phyloP scores from a whole-genome alignment of 2,797 vertebrate species.

The Platyrinchus mystaceus region DNA sequence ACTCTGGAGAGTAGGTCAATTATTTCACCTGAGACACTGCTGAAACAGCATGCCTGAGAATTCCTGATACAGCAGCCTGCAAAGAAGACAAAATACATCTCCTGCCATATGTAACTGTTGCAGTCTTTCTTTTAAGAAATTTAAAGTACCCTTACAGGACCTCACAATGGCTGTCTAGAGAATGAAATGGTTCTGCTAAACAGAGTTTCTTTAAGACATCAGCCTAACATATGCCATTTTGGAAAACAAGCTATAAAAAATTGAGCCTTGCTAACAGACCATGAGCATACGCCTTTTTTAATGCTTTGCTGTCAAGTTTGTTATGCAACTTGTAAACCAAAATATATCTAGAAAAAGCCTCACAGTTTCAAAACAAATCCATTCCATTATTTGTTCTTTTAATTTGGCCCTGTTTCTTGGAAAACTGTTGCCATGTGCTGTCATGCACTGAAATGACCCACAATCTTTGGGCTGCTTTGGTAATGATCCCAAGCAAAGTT shows the following conservation, averaged over 20 bases:
- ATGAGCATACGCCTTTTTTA: neutral
- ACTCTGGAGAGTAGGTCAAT: neutral
- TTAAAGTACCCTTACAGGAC: neutral
- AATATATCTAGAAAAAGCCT: accelerated
- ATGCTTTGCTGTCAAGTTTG: neutral
- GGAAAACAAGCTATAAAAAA: neutral
- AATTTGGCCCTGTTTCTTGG: neutral
- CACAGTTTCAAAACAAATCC: neutral
- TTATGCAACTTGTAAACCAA: neutral
- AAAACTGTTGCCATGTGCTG: neutral
- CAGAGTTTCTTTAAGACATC: neutral
- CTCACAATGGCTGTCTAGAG: neutral
- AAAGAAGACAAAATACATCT: neutral
- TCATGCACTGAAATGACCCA: neutral
- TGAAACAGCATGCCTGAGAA: neutral
- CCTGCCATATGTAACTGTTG: neutral
- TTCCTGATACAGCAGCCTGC: neutral
- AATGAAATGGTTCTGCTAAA: neutral
- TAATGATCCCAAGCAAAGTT: neutral
- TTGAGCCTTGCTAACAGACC: neutral
- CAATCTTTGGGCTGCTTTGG: neutral
- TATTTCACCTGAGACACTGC: neutral
- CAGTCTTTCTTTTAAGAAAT: neutral
- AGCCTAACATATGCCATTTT: neutral
- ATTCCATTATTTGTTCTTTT: neutral